Evolutionary conservation across 1,140 invertebrate genomes (phyloP).

Genomic region (Stegodyphus mimosarum): DNA sequence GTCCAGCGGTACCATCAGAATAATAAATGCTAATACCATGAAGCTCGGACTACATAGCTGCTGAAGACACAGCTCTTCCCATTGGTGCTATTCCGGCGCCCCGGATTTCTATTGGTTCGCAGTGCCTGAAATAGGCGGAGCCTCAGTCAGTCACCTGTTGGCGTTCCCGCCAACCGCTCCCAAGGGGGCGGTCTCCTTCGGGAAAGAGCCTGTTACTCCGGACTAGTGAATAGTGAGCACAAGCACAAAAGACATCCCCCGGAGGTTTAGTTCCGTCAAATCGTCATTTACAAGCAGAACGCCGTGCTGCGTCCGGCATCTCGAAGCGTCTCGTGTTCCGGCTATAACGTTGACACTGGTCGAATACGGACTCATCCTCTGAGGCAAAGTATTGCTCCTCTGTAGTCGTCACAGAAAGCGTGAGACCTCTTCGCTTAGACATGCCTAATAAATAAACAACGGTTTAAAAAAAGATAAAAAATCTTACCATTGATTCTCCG

Average conservation of each 20-base stretch:
- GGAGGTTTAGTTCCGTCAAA: conserved; percentile 59
- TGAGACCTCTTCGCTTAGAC: conserved; percentile 2
- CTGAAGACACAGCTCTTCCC: conserved; percentile 37
- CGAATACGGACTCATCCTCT: background rate
- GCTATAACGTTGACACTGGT: conserved; percentile 8
- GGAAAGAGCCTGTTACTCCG: conserved; percentile 56
- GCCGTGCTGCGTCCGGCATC: conserved; percentile 23
- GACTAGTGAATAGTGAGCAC: conserved; percentile 56
- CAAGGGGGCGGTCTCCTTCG: conserved; percentile 93
- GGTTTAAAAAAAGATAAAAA: background rate
- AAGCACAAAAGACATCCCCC: conserved; percentile 59
- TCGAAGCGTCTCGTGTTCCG: conserved; percentile 24
- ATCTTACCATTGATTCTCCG: background rate
- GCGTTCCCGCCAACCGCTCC: conserved; percentile 91
- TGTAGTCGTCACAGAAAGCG: conserved; percentile 3
- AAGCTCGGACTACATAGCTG: conserved; percentile 39
- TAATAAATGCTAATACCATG: conserved; percentile 62
- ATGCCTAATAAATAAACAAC: conserved; percentile 42
- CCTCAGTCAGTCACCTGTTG: conserved; percentile 59
- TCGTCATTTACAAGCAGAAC: conserved; percentile 60
- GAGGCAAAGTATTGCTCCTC: conserved; percentile 4
- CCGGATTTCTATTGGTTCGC: conserved; percentile 38
- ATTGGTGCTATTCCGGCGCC: conserved; percentile 38
- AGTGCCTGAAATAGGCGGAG: conserved; percentile 33
- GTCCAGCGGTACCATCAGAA: conserved; percentile 52